Conservation (phyloP, 2,113 vertebrate species). For the Oreotrochilus melanogaster region DNA sequence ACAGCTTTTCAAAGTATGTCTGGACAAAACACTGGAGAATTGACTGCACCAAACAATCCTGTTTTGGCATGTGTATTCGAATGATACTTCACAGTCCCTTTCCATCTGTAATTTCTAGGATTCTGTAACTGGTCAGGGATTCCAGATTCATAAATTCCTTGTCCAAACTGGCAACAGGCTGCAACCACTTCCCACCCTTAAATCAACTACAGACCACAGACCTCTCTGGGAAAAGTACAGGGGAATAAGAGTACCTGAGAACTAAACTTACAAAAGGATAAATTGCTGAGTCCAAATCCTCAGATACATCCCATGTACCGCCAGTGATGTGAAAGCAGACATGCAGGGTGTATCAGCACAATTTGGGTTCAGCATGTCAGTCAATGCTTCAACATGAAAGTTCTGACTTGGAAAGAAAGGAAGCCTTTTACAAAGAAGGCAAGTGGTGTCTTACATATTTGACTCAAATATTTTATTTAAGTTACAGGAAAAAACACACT, state of each 20-base stretch:
- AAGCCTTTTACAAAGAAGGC: constrained; percentile 69
- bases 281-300: neutral
- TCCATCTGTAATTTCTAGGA: constrained; percentile 24
- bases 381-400: neutral
- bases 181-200: constrained; percentile 27
- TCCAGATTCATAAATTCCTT: constrained; percentile 20
- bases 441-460: constrained; percentile 7
- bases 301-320: neutral
- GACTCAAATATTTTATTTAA: too few relatives aligned
- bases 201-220: constrained; percentile 13
- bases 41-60: neutral
- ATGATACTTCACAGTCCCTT: neutral
- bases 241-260: neutral
- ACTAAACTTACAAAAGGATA: neutral
- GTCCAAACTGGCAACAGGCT: neutral
- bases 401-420: constrained; percentile 16
- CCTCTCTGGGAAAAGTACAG: neutral
- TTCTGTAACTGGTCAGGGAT: constrained; percentile 3
- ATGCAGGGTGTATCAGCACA: accelerated
- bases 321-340: neutral
- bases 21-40: constrained; percentile 24
- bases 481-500: too few relatives aligned
- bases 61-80: neutral
- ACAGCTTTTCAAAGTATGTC: neutral
- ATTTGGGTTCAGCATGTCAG: neutral